phyloP scores from a whole-genome alignment of 2,797 vertebrate genomes.

The Darevskia nairensis region DNA sequence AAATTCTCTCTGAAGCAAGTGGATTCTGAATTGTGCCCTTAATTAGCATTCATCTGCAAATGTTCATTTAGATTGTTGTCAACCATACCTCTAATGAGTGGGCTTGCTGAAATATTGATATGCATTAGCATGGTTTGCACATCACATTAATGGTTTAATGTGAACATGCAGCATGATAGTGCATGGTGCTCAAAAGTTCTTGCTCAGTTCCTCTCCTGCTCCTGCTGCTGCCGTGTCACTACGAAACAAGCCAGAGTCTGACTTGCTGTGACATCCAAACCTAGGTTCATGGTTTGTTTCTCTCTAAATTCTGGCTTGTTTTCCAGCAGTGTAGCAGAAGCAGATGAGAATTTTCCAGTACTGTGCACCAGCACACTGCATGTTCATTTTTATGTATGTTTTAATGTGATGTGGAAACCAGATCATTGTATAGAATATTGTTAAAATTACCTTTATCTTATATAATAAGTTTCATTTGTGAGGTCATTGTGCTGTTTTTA shows the following conservation, averaged over 20 bases:
- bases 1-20: background rate
- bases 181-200: no score
- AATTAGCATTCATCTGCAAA: slow-evolving; percentile 53
- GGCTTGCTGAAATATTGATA: slow-evolving; percentile 58
- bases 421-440: background rate
- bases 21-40: slow-evolving; percentile 32
- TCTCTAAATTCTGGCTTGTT: no score
- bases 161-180: no score
- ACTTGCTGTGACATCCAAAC: no score
- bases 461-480: slow-evolving; percentile 64
- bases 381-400: background rate
- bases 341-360: no score
- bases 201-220: no score
- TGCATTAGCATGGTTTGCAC: slow-evolving; percentile 16
- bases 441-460: slow-evolving; percentile 41
- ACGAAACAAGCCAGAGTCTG: no score
- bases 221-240: no score
- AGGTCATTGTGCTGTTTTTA: slow-evolving; percentile 65
- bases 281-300: no score
- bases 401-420: slow-evolving; percentile 23
- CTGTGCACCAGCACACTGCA: no score
- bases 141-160: no score
- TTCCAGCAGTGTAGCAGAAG: no score
- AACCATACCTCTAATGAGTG: slow-evolving; percentile 45
- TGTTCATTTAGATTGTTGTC: slow-evolving; percentile 20